These are phyloP conservation scores for Eristalis arbustorum DNA, from an alignment of 2,888 invertebrate genomes.

Conservation along the genomic window DNA sequence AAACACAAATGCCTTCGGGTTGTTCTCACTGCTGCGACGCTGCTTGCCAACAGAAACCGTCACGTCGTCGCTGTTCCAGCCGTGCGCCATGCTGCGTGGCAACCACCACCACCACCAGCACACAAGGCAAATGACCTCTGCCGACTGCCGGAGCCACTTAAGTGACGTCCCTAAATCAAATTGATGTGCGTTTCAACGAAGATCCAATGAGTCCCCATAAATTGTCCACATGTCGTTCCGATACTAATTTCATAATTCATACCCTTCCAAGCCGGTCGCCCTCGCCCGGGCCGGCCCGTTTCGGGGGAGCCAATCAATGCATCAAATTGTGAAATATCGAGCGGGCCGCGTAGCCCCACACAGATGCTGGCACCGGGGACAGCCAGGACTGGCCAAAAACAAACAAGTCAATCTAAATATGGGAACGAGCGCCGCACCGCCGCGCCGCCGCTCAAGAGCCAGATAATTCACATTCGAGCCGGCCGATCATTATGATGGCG, in stretches of 20 bases:
- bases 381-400: constrained; percentile 40
- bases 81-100: constrained; percentile 22
- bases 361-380: constrained; percentile 37
- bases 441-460: not conserved
- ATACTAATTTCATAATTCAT: constrained; percentile 57
- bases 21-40: constrained; percentile 4
- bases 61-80: constrained; percentile 19
- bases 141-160: constrained; percentile 12
- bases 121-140: constrained; percentile 33
- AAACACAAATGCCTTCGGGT: constrained; percentile 14
- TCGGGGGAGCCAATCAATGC: constrained; percentile 42
- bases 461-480: constrained; percentile 57
- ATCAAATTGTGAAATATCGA: constrained; percentile 59
- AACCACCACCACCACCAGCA: not conserved
- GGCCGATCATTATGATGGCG: constrained; percentile 62
- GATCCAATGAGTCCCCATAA: constrained; percentile 39
- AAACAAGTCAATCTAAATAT: constrained; percentile 68
- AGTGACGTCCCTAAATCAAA: constrained; percentile 37
- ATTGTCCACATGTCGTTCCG: constrained; percentile 54
- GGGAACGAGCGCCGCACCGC: constrained; percentile 22
- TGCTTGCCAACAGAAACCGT: constrained; percentile 18
- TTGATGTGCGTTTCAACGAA: constrained; percentile 37
- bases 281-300: not conserved
- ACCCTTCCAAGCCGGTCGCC: not conserved
- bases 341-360: constrained; percentile 6